These are phyloP conservation scores for Borostomias antarcticus DNA, from an alignment of 2,797 vertebrate species.

Conservation along the genomic window DNA sequence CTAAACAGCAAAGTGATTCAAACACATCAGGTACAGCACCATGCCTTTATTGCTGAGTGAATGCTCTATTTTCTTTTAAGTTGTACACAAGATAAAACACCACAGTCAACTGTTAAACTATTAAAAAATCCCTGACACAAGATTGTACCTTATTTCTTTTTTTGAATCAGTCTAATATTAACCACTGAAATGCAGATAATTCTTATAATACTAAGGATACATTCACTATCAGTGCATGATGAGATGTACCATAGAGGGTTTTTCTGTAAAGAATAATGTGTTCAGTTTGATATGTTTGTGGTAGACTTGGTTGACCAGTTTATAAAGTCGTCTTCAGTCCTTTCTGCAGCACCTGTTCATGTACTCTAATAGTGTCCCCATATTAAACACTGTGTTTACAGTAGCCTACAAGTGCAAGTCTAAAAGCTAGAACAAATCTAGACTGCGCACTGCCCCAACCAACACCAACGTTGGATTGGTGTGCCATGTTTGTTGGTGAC, in stretches of 20 bases:
- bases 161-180: background rate
- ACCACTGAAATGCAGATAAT: background rate
- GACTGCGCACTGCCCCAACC: no score
- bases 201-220: background rate
- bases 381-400: no score
- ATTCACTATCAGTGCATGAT: background rate
- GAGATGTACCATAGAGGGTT: background rate
- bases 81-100: no score
- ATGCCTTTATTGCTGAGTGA: background rate
- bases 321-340: background rate
- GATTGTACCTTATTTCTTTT: background rate
- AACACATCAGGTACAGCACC: background rate
- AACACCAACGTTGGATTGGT: no score
- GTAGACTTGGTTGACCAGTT: no score
- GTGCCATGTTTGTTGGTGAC: no score
- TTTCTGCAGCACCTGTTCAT: background rate
- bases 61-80: background rate
- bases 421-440: no score
- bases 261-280: background rate
- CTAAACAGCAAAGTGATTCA: background rate
- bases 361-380: background rate
- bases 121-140: background rate
- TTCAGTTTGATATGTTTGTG: no score
- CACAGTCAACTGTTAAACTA: background rate
- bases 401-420: no score